These are phyloP conservation scores for Hylaea fasciaria DNA, from an alignment of 2,888 invertebrate species.

Conservation along the genomic window DNA sequence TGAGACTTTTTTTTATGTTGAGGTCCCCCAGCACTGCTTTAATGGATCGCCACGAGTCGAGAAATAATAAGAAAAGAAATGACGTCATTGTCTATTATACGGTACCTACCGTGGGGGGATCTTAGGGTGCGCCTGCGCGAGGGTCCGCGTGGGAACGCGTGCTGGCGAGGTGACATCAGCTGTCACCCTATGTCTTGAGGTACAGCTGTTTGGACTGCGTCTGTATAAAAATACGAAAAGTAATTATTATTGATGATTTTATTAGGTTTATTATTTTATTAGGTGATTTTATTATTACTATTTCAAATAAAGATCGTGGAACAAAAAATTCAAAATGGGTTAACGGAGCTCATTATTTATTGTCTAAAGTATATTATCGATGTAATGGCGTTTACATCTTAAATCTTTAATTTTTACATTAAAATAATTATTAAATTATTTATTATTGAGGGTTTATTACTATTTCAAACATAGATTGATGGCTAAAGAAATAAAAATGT, in stretches of 20 bases:
- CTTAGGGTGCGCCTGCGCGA: slow-evolving; percentile 56
- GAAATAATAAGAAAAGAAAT: slow-evolving; percentile 36
- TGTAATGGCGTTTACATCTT: too few relatives aligned
- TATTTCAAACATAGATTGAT: too few relatives aligned
- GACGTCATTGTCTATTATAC: slow-evolving; percentile 58
- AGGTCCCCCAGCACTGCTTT: slow-evolving; percentile 24
- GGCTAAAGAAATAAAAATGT: too few relatives aligned
- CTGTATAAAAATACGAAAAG: not conserved
- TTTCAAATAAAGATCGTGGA: too few relatives aligned
- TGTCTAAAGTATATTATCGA: too few relatives aligned
- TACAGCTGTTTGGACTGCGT: slow-evolving; percentile 63
- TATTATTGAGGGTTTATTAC: too few relatives aligned
- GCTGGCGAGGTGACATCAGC: slow-evolving; percentile 74
- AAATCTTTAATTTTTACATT: too few relatives aligned
- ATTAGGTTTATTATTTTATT: too few relatives aligned
- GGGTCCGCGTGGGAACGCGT: slow-evolving; percentile 80
- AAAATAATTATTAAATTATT: too few relatives aligned
- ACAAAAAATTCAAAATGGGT: too few relatives aligned
- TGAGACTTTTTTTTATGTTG: not conserved
- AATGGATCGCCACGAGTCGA: slow-evolving; percentile 68
- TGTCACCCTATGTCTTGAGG: slow-evolving; percentile 47
- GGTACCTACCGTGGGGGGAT: slow-evolving; percentile 41
- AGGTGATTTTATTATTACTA: too few relatives aligned
- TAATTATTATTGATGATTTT: not conserved
- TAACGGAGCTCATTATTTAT: too few relatives aligned